Percentiles rank a stretch among this genome's conserved stretches.
Evolutionary conservation across 2,888 invertebrate genomes (phyloP).

Genomic region (Drosophila stalkeri): DNA sequence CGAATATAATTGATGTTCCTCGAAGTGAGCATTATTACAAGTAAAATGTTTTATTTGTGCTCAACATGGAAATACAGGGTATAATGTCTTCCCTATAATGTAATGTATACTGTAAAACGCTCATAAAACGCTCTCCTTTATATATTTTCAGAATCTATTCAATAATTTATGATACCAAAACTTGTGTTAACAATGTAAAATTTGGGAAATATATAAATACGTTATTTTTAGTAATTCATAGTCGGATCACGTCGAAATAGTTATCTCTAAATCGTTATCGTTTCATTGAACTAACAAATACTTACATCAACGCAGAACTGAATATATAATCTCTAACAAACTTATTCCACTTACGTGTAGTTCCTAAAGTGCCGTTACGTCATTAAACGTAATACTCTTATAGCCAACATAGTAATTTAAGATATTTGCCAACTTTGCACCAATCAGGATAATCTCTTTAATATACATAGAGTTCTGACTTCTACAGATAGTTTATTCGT

Average conservation of each 20-base stretch:
- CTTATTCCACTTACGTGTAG: neutral
- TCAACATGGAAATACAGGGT: neutral
- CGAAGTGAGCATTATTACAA: neutral
- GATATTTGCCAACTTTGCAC: too few relatives aligned
- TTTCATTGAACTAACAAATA: neutral
- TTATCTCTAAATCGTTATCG: neutral
- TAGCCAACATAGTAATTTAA: too few relatives aligned
- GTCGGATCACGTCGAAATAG: too few relatives aligned
- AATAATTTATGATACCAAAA: too few relatives aligned
- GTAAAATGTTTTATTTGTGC: neutral
- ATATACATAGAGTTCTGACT: neutral
- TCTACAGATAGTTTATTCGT: constrained; percentile 1
- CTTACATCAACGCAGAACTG: neutral
- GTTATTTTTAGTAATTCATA: too few relatives aligned
- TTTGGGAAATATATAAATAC: too few relatives aligned
- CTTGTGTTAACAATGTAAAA: too few relatives aligned
- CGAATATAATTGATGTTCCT: neutral
- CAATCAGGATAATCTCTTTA: neutral
- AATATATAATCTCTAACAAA: neutral
- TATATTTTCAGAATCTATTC: too few relatives aligned
- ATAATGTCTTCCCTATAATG: neutral
- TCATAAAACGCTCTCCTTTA: too few relatives aligned
- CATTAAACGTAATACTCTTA: neutral
- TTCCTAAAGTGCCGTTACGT: neutral
- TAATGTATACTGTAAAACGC: too few relatives aligned